Evolutionary conservation across 1,140 invertebrate genomes (phyloP), one percentile per base, ranked within the genome.

Genomic region (Lepidurus couesii): DNA sequence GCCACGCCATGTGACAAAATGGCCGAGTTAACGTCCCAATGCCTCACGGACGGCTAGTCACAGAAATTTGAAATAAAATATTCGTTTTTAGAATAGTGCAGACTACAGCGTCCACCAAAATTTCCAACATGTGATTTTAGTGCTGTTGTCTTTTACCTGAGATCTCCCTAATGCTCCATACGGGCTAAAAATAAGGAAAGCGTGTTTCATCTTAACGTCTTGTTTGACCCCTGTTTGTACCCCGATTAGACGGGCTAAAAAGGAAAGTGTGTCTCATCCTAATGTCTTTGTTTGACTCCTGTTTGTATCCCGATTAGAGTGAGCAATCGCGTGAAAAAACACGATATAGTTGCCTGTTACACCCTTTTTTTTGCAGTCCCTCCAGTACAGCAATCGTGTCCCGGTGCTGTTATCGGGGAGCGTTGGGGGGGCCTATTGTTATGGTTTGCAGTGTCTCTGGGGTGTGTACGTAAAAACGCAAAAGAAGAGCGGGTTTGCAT

Each of bases 381-480:
- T 65, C 53, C 53, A 16, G 13, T 65, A 65, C 21, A 34, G 34
- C 34, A 3, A 65, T n/a, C 53, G 13, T 65, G 53, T 16, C 13
- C 16, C 21, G 53, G 53, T 16, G 53, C 53, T 65, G 16, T 65
- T 65, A 65, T 65, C 16, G 53, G 21, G 6, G 16, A 47, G 16
- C 45, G 45, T 13, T 7, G 21, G 13, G 53, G 53, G 53, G 53
- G 53, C 53, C 21, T 10, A 65, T 65, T 65, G 53, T 65, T 65
- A 65, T 65, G 53, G 8, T 65, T 65, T 65, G 53, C 21, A 65
- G 53, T 65, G 53, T 65, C 53, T 65, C 53, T 65, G 13, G 53
- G 53, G 16, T 65, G 53, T 65, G 53, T 65, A 65, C 21, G 53
- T 65, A 65, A 65, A 65, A 65, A 65, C 6, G 53, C 16, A 13